Evolutionary conservation across 2,113 vertebrate genomes (phyloP).

Genomic region (Dipodomys ordii): DNA sequence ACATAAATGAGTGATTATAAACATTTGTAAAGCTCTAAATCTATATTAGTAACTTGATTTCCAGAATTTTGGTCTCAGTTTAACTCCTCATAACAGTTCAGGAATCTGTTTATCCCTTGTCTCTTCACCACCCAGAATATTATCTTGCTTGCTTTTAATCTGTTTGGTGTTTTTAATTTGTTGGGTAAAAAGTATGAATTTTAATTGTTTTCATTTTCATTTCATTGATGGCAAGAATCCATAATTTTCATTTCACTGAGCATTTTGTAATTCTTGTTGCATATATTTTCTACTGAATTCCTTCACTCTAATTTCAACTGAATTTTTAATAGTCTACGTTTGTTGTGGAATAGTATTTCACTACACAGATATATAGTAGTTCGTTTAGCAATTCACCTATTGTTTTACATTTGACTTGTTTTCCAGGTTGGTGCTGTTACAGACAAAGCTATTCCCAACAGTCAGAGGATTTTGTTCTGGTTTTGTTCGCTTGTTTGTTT

Average conservation of each 20-base stretch:
- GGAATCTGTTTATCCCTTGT: neutral
- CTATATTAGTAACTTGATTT: conserved; percentile 51
- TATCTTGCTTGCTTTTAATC: neutral
- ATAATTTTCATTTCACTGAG: neutral
- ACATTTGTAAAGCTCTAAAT: neutral
- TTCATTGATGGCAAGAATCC: neutral
- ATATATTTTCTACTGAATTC: neutral
- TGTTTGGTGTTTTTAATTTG: neutral
- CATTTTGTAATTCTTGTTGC: neutral
- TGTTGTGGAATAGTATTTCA: too few species aligned
- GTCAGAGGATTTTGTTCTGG: too few species aligned
- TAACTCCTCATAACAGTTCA: neutral
- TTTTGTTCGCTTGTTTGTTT: too few species aligned
- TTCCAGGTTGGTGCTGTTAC: too few species aligned
- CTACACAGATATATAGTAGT: too few species aligned
- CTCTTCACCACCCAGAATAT: neutral
- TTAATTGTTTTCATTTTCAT: neutral
- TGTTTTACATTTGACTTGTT: too few species aligned
- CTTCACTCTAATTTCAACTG: conserved; percentile 1
- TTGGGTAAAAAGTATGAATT: neutral
- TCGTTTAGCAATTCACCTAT: neutral
- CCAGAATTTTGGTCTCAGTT: neutral
- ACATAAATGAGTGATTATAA: neutral
- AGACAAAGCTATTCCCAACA: too few species aligned
- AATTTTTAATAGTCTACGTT: neutral